Evolutionary conservation across 2,797 vertebrate species (phyloP).

Genomic region (Ctenopoma multispine): DNA sequence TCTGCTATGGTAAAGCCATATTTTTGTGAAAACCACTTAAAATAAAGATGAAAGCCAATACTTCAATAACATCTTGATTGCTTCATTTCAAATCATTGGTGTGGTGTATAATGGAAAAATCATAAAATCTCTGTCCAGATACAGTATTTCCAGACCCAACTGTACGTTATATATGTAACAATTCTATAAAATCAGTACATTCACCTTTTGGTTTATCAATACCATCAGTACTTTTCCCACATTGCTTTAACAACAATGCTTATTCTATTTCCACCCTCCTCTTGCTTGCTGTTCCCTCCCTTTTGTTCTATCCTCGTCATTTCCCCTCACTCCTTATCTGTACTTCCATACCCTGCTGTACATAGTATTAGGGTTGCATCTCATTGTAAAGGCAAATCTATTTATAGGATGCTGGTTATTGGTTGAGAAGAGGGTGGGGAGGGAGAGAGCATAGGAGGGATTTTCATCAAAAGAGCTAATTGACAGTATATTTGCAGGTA

Average conservation of each 20-base stretch:
- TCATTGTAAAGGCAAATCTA: conserved; percentile 46
- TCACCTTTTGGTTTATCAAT: conserved; percentile 33
- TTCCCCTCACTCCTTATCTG: conserved; percentile 44
- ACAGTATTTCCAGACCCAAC: too few relatives aligned
- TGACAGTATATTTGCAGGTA: conserved; percentile 4
- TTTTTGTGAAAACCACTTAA: too few relatives aligned
- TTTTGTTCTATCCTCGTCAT: neutral
- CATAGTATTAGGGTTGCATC: conserved; percentile 27
- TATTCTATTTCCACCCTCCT: conserved; percentile 31
- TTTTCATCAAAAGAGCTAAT: conserved; percentile 15
- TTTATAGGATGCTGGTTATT: conserved; percentile 54
- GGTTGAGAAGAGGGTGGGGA: conserved; percentile 38
- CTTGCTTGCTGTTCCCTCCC: neutral
- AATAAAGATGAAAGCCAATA: too few relatives aligned
- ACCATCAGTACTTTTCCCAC: conserved; percentile 8
- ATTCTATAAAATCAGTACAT: neutral
- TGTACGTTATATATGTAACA: too few relatives aligned
- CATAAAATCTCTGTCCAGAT: too few relatives aligned
- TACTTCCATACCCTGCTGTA: conserved; percentile 15
- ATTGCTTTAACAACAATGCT: neutral
- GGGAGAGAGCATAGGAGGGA: neutral
- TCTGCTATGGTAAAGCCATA: too few relatives aligned
- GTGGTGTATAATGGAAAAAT: too few relatives aligned
- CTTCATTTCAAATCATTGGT: too few relatives aligned
- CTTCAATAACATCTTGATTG: too few relatives aligned